Conservation (phyloP, 2,797 vertebrate species). For the Clarias fuscus region DNA sequence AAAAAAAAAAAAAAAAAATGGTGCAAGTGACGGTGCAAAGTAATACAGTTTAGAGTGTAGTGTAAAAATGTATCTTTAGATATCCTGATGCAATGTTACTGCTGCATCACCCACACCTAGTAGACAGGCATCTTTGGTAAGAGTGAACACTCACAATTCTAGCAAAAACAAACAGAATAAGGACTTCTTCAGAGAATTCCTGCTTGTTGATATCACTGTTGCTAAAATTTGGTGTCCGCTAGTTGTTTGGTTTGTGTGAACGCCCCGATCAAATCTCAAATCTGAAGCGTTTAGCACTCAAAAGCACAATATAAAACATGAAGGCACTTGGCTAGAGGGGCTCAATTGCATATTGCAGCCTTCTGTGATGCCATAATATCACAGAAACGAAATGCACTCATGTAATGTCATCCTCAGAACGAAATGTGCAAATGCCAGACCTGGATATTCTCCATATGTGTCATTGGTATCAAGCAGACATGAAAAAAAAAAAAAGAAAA, state of each 20-base stretch:
- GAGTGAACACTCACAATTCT: background rate
- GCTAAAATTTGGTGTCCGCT: background rate
- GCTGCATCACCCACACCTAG: background rate
- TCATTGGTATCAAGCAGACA: slow-evolving; percentile 36
- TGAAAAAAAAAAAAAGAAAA: background rate
- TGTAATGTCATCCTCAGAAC: background rate
- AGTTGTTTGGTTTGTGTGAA: no score
- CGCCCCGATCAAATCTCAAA: background rate
- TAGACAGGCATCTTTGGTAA: slow-evolving; percentile 21
- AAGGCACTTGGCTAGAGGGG: slow-evolving; percentile 17
- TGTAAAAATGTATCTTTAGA: background rate
- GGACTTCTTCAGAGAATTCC: background rate
- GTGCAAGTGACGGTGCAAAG: background rate
- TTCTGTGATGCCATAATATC: slow-evolving; percentile 13
- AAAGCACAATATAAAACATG: background rate
- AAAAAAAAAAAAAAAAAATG: background rate
- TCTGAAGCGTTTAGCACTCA: background rate
- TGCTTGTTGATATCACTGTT: background rate
- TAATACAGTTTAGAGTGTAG: background rate
- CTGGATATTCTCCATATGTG: slow-evolving; percentile 33
- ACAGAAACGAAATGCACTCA: background rate
- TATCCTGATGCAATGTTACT: background rate
- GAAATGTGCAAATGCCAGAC: slow-evolving; percentile 25
- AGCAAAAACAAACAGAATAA: background rate
- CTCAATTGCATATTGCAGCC: slow-evolving; percentile 42